Percentiles rank a stretch among this genome's conserved stretches.
Conservation (phyloP, 1,140 invertebrate genomes). For the Ostrea edulis region DNA sequence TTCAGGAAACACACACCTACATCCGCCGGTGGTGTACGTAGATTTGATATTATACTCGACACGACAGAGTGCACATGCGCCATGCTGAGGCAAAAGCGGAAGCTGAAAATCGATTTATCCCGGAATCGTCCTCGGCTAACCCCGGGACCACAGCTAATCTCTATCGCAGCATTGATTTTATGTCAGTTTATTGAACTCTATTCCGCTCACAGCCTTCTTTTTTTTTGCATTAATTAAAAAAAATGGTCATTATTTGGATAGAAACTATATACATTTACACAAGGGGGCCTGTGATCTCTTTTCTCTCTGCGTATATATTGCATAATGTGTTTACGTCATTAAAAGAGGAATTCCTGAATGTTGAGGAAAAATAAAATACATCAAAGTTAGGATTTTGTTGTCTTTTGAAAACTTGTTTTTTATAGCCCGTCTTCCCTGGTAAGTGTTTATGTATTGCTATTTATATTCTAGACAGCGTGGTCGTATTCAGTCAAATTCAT, state of each 20-base stretch:
- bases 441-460: background rate
- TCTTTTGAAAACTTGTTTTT: background rate
- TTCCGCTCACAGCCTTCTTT: background rate
- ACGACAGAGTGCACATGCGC: constrained; percentile 22
- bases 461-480: no score
- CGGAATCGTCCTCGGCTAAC: background rate
- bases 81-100: background rate
- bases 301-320: no score
- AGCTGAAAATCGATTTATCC: constrained; percentile 21
- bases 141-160: background rate
- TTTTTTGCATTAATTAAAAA: background rate
- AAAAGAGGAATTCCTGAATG: no score
- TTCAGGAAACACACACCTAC: constrained; percentile 17
- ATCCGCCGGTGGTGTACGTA: background rate
- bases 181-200: background rate
- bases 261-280: no score
- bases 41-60: background rate
- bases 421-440: background rate
- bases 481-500: no score
- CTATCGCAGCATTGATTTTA: constrained; percentile 7
- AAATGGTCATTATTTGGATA: background rate
- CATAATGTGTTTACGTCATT: no score
- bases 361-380: no score
- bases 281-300: no score
- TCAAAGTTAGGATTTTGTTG: no score